A percentile compares a stretch with the other conserved stretches of the same genome.
Conservation (phyloP, 2,888 invertebrate species). For the Sesia bembeciformis region DNA sequence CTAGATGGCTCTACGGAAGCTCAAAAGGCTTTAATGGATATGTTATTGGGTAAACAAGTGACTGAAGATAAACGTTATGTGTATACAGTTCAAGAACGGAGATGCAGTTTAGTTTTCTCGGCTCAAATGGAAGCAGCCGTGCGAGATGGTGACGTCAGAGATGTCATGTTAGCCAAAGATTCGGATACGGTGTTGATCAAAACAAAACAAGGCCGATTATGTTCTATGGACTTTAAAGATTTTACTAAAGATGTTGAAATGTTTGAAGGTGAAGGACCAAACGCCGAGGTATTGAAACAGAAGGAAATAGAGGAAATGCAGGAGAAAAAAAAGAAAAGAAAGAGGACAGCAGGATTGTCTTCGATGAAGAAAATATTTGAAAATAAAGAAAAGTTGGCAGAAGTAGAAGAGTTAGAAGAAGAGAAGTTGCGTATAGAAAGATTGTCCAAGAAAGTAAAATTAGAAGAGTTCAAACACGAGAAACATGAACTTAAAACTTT, state of each 20-base stretch:
- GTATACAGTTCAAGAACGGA: constrained; percentile 83
- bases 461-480: constrained; percentile 57
- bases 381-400: constrained; percentile 81
- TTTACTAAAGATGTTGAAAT: constrained; percentile 74
- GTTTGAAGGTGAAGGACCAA: constrained; percentile 82
- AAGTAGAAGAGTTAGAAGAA: constrained; percentile 75
- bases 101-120: constrained; percentile 83
- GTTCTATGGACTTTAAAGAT: constrained; percentile 81
- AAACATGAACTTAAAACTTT: constrained; percentile 63
- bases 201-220: constrained; percentile 81
- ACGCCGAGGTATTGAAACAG: constrained; percentile 76
- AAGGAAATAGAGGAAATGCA: constrained; percentile 74
- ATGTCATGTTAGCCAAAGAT: constrained; percentile 84
- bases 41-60: constrained; percentile 75
- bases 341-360: constrained; percentile 77
- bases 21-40: constrained; percentile 76
- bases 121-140: constrained; percentile 84
- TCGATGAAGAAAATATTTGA: constrained; percentile 83
- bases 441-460: constrained; percentile 53
- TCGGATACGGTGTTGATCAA: constrained; percentile 83
- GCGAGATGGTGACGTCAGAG: constrained; percentile 83
- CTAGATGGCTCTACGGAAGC: constrained; percentile 80
- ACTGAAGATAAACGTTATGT: constrained; percentile 78
- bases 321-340: constrained; percentile 71
- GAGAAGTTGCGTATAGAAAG: constrained; percentile 56